These are phyloP conservation scores for Coenonympha glycerion DNA, from an alignment of 2,888 invertebrate species.

Conservation along the genomic window DNA sequence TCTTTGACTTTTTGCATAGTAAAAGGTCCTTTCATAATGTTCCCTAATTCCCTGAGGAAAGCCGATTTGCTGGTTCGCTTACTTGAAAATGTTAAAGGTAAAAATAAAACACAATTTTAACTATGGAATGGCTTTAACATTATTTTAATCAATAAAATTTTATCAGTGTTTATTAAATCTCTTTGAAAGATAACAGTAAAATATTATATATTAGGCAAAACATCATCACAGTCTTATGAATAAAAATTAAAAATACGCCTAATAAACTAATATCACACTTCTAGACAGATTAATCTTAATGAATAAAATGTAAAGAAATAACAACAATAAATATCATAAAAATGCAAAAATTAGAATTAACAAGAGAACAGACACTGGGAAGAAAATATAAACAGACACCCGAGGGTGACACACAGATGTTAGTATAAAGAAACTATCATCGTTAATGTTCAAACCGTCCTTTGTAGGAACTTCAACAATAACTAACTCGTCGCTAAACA, in stretches of 20 bases:
- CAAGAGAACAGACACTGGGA: conserved; percentile 85
- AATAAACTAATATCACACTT: conserved; percentile 72
- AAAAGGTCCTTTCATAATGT: too few species aligned
- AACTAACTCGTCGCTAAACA: conserved; percentile 85
- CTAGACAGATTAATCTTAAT: conserved; percentile 64
- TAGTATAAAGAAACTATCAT: conserved; percentile 82
- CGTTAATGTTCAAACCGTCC: conserved; percentile 86
- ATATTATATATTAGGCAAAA: conserved; percentile 29
- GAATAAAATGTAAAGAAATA: conserved; percentile 50
- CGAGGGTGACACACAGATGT: conserved; percentile 87
- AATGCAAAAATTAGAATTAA: conserved; percentile 87
- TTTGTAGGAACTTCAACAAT: conserved; percentile 89
- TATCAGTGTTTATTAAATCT: conserved; percentile 3
- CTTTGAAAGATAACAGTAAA: conserved; percentile 14
- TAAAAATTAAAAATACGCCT: conserved; percentile 25
- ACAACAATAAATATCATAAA: conserved; percentile 76
- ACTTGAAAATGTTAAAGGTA: too few species aligned
- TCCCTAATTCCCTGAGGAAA: too few species aligned
- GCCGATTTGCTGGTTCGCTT: too few species aligned
- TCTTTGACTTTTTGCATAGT: too few species aligned
- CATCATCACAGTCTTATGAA: conserved; percentile 33
- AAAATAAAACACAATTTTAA: neutral
- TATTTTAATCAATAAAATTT: too few species aligned
- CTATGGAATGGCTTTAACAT: too few species aligned
- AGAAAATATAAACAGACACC: conserved; percentile 85